Evolutionary conservation across 2,888 invertebrate species (phyloP).

Genomic region (Perdita meconis): DNA sequence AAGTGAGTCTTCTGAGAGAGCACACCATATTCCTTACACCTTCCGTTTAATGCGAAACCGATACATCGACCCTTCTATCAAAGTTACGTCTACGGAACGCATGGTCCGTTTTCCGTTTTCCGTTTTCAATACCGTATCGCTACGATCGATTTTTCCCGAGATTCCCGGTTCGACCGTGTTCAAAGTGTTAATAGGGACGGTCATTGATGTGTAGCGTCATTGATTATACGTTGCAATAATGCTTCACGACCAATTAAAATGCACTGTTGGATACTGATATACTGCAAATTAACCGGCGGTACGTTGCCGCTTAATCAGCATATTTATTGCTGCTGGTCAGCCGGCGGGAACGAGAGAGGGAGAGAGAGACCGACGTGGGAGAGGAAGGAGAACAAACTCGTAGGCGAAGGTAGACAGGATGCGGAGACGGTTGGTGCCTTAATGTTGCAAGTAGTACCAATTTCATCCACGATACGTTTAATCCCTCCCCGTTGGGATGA

Average conservation of each 20-base stretch:
- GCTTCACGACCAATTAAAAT: conserved; percentile 72
- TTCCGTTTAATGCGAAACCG: too few relatives aligned
- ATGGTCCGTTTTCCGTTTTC: neutral
- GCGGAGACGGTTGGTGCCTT: conserved; percentile 27
- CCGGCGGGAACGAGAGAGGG: neutral
- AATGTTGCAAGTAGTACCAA: conserved; percentile 63
- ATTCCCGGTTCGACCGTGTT: neutral
- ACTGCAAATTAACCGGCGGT: conserved; percentile 72
- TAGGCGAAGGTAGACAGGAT: conserved; percentile 45
- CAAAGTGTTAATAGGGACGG: conserved; percentile 30
- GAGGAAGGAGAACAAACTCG: conserved; percentile 15
- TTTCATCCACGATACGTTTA: conserved; percentile 59
- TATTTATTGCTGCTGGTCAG: conserved; percentile 68
- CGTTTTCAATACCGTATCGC: neutral
- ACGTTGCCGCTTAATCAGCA: conserved; percentile 72
- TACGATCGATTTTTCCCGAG: conserved; percentile 29
- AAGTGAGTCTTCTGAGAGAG: too few relatives aligned
- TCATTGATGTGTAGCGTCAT: conserved; percentile 57
- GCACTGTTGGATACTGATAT: conserved; percentile 72
- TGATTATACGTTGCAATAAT: conserved; percentile 67
- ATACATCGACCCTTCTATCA: conserved; percentile 6
- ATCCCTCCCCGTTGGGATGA: conserved; percentile 59
- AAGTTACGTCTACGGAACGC: neutral
- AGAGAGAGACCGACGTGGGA: neutral
- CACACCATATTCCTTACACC: too few relatives aligned